Conservation (phyloP, 2,888 invertebrate genomes). For the Steinernema hermaphroditum region DNA sequence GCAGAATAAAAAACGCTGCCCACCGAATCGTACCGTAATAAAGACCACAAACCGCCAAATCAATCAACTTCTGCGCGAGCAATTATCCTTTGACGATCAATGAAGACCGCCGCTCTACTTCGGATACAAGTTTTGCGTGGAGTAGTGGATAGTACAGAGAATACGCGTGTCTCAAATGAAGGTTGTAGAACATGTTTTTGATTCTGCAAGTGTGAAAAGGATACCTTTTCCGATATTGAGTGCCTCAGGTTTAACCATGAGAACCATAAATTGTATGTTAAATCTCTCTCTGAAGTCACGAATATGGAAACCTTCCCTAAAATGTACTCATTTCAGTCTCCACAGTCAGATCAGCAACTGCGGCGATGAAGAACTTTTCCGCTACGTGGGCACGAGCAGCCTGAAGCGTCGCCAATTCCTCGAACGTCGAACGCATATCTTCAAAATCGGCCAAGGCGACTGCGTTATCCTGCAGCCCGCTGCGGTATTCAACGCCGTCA, state of each 20-base stretch:
- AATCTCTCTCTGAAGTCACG: too few species aligned
- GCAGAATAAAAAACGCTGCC: too few species aligned
- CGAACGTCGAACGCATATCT: conserved; percentile 65
- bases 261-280: too few species aligned
- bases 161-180: not conserved
- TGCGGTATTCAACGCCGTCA: conserved; percentile 59
- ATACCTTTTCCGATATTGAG: too few species aligned
- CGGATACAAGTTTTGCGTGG: not conserved
- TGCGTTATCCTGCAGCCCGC: conserved; percentile 59
- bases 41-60: not conserved
- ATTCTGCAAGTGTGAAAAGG: too few species aligned
- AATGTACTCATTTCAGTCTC: conserved; percentile 47
- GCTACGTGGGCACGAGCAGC: conserved; percentile 64
- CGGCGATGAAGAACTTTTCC: conserved; percentile 63
- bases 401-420: conserved; percentile 66
- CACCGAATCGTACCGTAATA: not conserved
- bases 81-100: not conserved
- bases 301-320: not conserved
- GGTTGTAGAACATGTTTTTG: too few species aligned
- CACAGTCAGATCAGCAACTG: conserved; percentile 66
- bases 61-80: not conserved
- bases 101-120: not conserved
- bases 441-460: conserved; percentile 58
- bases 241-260: too few species aligned
- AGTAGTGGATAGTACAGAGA: not conserved